A percentile compares a stretch with the other conserved stretches of the same genome.
phyloP scores from a whole-genome alignment of 2,888 invertebrate genomes.

The Uloborus plumipes region DNA sequence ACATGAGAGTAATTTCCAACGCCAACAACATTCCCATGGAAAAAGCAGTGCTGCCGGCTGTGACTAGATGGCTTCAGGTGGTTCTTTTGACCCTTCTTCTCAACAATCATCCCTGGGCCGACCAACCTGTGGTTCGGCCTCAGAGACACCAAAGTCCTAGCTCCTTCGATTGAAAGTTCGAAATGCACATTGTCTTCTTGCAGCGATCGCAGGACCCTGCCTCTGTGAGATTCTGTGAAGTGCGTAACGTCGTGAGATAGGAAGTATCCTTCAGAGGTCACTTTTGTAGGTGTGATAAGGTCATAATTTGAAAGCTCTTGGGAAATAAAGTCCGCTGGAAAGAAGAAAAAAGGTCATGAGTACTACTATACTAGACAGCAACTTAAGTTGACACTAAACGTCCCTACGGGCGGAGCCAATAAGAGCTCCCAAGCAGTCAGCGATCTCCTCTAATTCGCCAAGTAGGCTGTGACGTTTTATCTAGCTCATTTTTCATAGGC shows the following conservation, averaged over 20 bases:
- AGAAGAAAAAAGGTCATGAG: neutral
- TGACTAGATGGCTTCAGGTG: constrained; percentile 66
- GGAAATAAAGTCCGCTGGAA: constrained; percentile 32
- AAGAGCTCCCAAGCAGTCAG: too few species aligned
- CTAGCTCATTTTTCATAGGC: too few species aligned
- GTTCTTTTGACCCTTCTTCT: constrained; percentile 68
- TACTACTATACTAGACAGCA: too few species aligned
- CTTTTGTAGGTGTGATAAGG: constrained; percentile 36
- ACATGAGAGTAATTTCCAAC: constrained; percentile 73
- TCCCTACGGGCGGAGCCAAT: too few species aligned
- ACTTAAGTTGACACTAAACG: too few species aligned
- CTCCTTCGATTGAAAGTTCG: constrained; percentile 72
- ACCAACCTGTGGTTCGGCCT: constrained; percentile 75
- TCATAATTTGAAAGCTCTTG: constrained; percentile 35
- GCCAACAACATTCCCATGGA: constrained; percentile 73
- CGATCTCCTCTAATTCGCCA: too few species aligned
- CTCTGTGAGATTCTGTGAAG: neutral
- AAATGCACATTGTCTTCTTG: constrained; percentile 73
- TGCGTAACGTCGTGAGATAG: constrained; percentile 42
- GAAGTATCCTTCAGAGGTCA: constrained; percentile 33
- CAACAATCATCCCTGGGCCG: constrained; percentile 72
- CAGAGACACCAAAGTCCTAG: constrained; percentile 73
- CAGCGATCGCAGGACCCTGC: constrained; percentile 67
- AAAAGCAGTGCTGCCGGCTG: constrained; percentile 73
- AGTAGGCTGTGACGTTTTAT: too few species aligned